Conservation (phyloP, 2,888 invertebrate genomes). For the Drosophila hawaiiensis region DNA sequence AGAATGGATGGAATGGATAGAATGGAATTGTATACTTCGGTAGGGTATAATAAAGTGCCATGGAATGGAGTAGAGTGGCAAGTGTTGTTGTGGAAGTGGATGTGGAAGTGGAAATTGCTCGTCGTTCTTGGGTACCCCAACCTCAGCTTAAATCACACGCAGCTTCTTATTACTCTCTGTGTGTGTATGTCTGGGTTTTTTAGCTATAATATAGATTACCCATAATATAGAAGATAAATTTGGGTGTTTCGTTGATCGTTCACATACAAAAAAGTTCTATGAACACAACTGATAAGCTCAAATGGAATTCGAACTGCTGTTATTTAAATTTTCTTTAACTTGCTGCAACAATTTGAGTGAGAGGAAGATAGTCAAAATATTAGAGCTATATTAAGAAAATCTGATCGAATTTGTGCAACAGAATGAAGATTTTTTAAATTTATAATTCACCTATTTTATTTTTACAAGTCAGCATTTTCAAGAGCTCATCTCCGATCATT, state of each 20-base stretch:
- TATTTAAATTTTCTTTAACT: not conserved
- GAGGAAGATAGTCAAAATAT: not conserved
- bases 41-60: slow-evolving; percentile 4
- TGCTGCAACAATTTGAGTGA: not conserved
- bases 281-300: not conserved
- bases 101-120: slow-evolving; percentile 63
- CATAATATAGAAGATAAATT: slow-evolving; percentile 13
- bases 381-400: not conserved
- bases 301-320: not conserved
- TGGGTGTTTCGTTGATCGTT: slow-evolving; percentile 25
- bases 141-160: slow-evolving; percentile 51
- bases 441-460: not conserved
- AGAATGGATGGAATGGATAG: slow-evolving; percentile 21
- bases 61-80: slow-evolving; percentile 26
- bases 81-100: slow-evolving; percentile 49
- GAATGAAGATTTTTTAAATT: not conserved
- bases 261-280: slow-evolving; percentile 11
- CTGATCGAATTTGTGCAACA: not conserved
- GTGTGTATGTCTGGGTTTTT: slow-evolving; percentile 1
- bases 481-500: not conserved
- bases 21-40: slow-evolving; percentile 27
- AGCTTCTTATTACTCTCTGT: slow-evolving; percentile 17
- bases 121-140: slow-evolving; percentile 37
- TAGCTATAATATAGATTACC: slow-evolving; percentile 4
- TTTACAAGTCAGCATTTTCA: not conserved